Evolutionary conservation across 1,140 invertebrate species (phyloP).

Genomic region (Aphelenchoides besseyi): DNA sequence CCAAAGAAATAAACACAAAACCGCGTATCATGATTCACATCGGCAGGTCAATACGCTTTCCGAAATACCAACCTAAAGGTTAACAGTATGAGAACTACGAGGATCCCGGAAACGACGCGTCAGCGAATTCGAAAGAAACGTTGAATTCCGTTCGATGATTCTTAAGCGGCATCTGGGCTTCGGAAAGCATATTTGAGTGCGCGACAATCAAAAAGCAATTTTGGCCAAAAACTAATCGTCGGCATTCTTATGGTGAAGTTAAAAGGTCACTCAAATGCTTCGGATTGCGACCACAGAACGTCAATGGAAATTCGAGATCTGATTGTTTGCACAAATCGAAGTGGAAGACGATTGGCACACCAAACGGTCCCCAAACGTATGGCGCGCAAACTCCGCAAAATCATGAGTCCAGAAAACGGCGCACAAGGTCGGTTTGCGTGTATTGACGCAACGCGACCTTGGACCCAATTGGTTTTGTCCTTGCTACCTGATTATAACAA

Average conservation of each 20-base stretch:
- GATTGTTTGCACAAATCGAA: neutral
- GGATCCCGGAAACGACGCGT: no score
- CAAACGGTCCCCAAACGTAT: no score
- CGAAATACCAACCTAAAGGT: no score
- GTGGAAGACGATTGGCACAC: no score
- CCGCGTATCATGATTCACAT: no score
- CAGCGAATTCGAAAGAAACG: slow-evolving; percentile 5
- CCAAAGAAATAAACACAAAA: no score
- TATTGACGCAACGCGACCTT: neutral
- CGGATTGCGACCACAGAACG: neutral
- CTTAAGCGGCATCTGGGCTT: neutral
- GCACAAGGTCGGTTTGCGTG: neutral
- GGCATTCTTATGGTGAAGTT: neutral
- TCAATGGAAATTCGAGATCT: neutral
- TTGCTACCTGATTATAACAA: slow-evolving; percentile 2
- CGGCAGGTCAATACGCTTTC: no score
- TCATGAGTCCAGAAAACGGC: neutral
- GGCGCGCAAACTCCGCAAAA: neutral
- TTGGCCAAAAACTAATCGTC: neutral
- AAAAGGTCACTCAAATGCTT: neutral
- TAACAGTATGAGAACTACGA: no score
- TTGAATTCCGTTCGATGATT: neutral
- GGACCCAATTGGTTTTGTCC: slow-evolving; percentile 2
- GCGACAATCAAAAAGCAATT: neutral
- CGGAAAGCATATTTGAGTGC: neutral